These are phyloP conservation scores for Phyto melanocephala DNA, from an alignment of 2,888 invertebrate genomes.

Conservation along the genomic window DNA sequence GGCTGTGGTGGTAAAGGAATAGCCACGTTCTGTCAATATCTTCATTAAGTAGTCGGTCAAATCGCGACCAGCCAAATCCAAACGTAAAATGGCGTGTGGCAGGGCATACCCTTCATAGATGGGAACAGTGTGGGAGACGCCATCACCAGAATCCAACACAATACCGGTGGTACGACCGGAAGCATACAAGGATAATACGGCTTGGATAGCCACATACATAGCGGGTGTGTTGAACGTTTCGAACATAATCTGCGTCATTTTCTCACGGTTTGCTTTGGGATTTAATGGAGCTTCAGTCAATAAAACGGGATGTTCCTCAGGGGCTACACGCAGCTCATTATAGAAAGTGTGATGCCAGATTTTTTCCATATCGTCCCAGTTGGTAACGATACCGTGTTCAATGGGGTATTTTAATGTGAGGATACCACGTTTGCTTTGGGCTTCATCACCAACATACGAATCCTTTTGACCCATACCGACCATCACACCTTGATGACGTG, in stretches of 20 bases:
- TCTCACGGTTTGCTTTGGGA: slow-evolving; percentile 93
- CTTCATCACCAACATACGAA: slow-evolving; percentile 92
- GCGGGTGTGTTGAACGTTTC: slow-evolving; percentile 96
- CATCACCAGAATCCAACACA: slow-evolving; percentile 96
- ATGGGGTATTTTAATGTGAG: slow-evolving; percentile 97
- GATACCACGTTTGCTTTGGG: slow-evolving; percentile 92
- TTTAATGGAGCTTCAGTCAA: slow-evolving; percentile 93
- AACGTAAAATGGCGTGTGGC: slow-evolving; percentile 94
- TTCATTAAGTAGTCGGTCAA: slow-evolving; percentile 96
- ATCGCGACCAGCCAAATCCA: slow-evolving; percentile 95
- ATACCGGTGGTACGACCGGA: slow-evolving; percentile 98
- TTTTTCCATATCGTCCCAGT: slow-evolving; percentile 99
- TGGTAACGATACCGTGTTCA: slow-evolving; percentile 98
- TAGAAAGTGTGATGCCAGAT: slow-evolving; percentile 99
- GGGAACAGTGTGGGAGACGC: slow-evolving; percentile 97
- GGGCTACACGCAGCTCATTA: slow-evolving; percentile 97
- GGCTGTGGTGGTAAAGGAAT: slow-evolving; percentile 94
- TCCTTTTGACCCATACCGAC: slow-evolving; percentile 96
- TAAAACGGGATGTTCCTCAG: slow-evolving; percentile 93
- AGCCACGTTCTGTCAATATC: slow-evolving; percentile 94
- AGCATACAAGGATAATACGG: slow-evolving; percentile 94
- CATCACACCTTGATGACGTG: slow-evolving; percentile 93
- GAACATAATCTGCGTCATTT: slow-evolving; percentile 97
- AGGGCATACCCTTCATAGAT: slow-evolving; percentile 97
- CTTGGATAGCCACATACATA: slow-evolving; percentile 96